These are phyloP conservation scores for Labroides dimidiatus DNA, from an alignment of 2,797 vertebrate species.

Conservation along the genomic window DNA sequence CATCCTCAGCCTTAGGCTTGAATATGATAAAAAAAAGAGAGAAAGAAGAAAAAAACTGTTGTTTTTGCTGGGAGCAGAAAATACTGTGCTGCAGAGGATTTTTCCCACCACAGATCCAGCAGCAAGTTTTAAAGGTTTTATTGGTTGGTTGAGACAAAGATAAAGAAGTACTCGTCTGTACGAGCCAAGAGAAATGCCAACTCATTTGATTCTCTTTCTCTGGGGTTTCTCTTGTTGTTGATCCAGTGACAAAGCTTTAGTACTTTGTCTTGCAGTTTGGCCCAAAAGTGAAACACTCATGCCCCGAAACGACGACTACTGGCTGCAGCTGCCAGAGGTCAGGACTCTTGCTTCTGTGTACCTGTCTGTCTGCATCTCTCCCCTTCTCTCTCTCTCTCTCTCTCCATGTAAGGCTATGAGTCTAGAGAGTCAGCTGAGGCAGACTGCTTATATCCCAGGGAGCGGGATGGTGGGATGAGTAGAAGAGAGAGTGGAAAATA, in stretches of 20 bases:
- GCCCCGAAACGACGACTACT: no score
- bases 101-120: not conserved
- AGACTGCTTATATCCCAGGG: constrained; percentile 31
- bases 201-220: not conserved
- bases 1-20: not conserved
- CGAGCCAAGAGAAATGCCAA: not conserved
- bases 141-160: no score
- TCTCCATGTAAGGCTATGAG: constrained; percentile 55
- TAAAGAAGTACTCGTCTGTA: not conserved
- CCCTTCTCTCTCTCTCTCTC: constrained; percentile 1
- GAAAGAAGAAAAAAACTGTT: not conserved
- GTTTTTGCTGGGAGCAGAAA: not conserved
- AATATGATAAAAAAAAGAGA: no score
- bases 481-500: not conserved
- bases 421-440: constrained; percentile 21
- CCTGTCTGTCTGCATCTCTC: not conserved
- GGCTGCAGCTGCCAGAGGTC: constrained; percentile 27
- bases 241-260: constrained; percentile 7
- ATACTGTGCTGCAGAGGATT: not conserved
- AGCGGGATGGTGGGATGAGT: not conserved
- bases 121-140: not conserved
- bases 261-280: constrained; percentile 9
- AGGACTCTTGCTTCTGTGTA: constrained; percentile 27
- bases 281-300: not conserved
- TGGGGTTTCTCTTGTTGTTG: not conserved